Evolutionary conservation across 2,113 vertebrate genomes (phyloP), one percentile per base, ranked within the genome.

Genomic region (Hemicordylus capensis): DNA sequence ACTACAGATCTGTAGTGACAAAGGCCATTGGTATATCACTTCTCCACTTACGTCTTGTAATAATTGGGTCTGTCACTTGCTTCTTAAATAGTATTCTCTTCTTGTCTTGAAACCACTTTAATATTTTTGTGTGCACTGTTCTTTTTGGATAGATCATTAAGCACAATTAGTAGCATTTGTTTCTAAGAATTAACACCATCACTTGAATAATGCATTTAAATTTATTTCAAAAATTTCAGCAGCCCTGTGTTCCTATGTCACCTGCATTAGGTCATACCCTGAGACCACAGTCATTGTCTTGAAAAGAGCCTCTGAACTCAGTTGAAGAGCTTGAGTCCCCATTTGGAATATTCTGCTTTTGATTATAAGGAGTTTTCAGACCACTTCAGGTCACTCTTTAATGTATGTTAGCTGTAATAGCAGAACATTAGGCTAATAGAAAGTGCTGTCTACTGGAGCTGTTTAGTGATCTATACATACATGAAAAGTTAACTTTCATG

Each of bases 41-140:
- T 78, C 56, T 78, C 26, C 86, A 2, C 76, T 87, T 87, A 79
- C 51, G 70, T 89, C 54, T 88, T 89, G 56, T 91, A 76, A 74
- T 94, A 93, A 93, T 82, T 87, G 70, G 81, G 64, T 66, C 88
- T 93, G 91, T 92, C 93, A 93, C 72, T 86, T 22, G 26, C 63
- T 93, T 90, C 54, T 39, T 2, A 56, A 54, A 8, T 83, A 79
- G 10, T 15, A 54, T 83, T 85, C 61, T 87, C 22, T 4, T 90
- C 90, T 76, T 82, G 58, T 87, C 28, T 85, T 83, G 26, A 84
- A 34, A 78, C 86, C 85, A 54, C 75, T 81, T 1, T 84, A 39
- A 79, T 85, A 80, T 72, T 81, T 88, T 59, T 80, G 81, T 61
- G 67, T 72, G 63, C n/a, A 12, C 74, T 85, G 76, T 85, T 87